These are phyloP conservation scores for Staurois parvus DNA, from an alignment of 2,797 vertebrate species.

Conservation along the genomic window DNA sequence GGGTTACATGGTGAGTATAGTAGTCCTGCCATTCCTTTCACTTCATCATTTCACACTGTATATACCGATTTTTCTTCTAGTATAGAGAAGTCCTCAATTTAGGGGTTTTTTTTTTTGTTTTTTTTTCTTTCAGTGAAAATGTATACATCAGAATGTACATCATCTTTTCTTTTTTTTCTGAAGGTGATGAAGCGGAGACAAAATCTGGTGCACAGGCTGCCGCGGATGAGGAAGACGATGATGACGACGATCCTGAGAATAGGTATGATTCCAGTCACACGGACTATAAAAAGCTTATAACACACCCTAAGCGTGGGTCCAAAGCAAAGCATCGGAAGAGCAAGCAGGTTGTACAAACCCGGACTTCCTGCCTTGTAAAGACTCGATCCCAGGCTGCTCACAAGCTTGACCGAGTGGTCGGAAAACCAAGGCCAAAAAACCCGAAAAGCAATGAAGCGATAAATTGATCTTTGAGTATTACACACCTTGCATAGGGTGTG, in stretches of 20 bases:
- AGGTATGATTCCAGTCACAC: conserved; percentile 89
- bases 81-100: too few species aligned
- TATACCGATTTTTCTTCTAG: too few species aligned
- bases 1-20: too few species aligned
- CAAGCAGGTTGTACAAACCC: conserved; percentile 77
- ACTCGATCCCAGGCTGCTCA: conserved; percentile 79
- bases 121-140: not conserved
- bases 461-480: conserved; percentile 65
- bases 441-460: conserved; percentile 76
- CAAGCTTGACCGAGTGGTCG: conserved; percentile 77
- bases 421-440: conserved; percentile 79
- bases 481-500: conserved; percentile 75
- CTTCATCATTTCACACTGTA: too few species aligned
- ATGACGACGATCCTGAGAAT: conserved; percentile 96
- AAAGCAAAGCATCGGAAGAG: conserved; percentile 75
- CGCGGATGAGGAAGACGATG: conserved; percentile 83
- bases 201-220: conserved; percentile 76
- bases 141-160: not conserved
- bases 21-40: too few species aligned
- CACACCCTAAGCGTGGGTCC: conserved; percentile 79
- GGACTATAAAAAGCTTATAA: conserved; percentile 83
- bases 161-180: conserved; percentile 1
- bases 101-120: not conserved
- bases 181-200: conserved; percentile 89
- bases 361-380: conserved; percentile 77